Evolutionary conservation across 2,113 vertebrate species (phyloP).

Genomic region (Gorsachius goisagi): DNA sequence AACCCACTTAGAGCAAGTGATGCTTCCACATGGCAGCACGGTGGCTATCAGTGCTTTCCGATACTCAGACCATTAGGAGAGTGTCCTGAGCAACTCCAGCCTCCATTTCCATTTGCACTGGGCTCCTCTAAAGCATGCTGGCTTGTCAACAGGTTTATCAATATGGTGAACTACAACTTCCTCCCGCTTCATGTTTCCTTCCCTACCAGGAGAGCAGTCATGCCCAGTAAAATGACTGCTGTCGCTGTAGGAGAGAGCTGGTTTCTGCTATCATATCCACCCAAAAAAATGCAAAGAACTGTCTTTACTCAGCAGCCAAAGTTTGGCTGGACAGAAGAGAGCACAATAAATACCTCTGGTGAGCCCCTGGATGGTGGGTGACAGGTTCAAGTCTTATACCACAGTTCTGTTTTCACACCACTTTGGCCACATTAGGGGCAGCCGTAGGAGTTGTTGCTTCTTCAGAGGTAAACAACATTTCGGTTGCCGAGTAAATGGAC

Average conservation of each 20-base stretch:
- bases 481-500: background rate
- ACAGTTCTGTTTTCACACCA: background rate
- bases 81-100: background rate
- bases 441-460: background rate
- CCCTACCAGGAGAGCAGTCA: background rate
- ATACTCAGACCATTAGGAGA: background rate
- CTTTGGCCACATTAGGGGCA: background rate
- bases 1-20: background rate
- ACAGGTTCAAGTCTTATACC: background rate
- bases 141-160: background rate
- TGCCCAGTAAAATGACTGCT: rapidly evolving
- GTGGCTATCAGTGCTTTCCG: background rate
- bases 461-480: background rate
- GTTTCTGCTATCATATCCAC: background rate
- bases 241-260: background rate
- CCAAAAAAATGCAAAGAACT: background rate
- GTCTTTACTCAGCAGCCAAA: background rate
- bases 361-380: background rate
- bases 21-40: rapidly evolving
- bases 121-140: background rate
- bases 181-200: background rate
- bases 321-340: background rate
- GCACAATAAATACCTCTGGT: background rate
- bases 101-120: background rate
- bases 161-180: background rate